Percentiles rank a stretch among this genome's conserved stretches.
Conservation (phyloP, 2,888 invertebrate genomes). For the Pachycephus smyrnensis region DNA sequence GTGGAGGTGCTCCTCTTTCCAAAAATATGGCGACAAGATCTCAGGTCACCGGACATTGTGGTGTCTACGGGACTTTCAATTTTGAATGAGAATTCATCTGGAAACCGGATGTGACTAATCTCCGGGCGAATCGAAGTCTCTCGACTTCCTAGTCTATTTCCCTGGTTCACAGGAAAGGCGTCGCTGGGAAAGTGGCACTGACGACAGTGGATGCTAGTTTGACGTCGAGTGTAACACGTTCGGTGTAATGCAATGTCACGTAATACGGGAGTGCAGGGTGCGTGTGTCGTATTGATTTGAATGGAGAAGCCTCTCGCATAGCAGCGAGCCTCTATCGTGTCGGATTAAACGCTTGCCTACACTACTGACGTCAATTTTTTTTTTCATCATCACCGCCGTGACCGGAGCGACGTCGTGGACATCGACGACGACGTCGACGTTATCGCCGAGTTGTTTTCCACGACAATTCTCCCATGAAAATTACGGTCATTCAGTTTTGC, state of each 20-base stretch:
- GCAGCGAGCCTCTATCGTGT: slow-evolving; percentile 47
- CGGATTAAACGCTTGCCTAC: slow-evolving; percentile 53
- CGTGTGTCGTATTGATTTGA: slow-evolving; percentile 60
- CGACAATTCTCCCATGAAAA: not conserved
- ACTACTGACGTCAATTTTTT: slow-evolving; percentile 39
- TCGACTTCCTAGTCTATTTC: not conserved
- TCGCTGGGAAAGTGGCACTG: not conserved
- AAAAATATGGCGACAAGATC: not conserved
- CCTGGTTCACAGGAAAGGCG: not conserved
- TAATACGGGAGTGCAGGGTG: slow-evolving; percentile 37
- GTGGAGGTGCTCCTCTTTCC: not conserved
- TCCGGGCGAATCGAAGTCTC: slow-evolving; percentile 6
- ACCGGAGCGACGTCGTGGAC: not conserved
- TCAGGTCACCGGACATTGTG: not conserved
- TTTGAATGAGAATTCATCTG: not conserved
- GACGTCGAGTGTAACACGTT: slow-evolving; percentile 22
- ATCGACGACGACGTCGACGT: not conserved
- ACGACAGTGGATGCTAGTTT: slow-evolving; percentile 11
- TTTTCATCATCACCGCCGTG: not conserved
- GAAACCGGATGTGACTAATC: not conserved
- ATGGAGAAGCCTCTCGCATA: slow-evolving; percentile 61
- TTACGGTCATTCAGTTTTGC: not conserved
- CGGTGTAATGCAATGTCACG: slow-evolving; percentile 25
- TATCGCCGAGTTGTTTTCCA: not conserved
- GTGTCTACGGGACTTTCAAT: not conserved